A percentile compares a stretch with the other conserved stretches of the same genome.
Evolutionary conservation across 2,113 vertebrate genomes (phyloP).

Genomic region (Zosterops pallidus): DNA sequence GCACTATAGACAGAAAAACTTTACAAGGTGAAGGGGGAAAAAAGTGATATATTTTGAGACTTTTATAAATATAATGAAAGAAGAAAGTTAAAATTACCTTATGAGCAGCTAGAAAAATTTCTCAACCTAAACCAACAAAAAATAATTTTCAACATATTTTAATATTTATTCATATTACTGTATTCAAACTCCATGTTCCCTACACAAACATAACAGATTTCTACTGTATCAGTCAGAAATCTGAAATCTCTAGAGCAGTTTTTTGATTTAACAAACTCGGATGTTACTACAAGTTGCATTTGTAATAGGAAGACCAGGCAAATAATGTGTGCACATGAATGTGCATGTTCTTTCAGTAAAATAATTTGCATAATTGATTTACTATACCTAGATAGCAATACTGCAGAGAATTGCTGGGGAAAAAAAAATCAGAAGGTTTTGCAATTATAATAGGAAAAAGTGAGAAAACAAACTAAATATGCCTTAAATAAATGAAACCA

Average conservation of each 20-base stretch:
- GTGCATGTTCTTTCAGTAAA: neutral
- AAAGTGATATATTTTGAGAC: neutral
- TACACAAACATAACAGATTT: neutral
- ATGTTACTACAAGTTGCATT: neutral
- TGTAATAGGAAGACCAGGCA: neutral
- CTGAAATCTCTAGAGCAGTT: neutral
- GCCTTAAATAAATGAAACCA: neutral
- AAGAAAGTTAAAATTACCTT: neutral
- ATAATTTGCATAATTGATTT: neutral
- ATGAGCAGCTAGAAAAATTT: neutral
- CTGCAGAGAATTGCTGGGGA: neutral
- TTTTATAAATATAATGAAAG: neutral
- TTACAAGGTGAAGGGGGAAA: neutral
- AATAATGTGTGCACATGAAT: neutral
- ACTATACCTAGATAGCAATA: neutral
- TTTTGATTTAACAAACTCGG: neutral
- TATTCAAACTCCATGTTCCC: neutral
- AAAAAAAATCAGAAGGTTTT: neutral
- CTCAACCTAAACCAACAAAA: neutral
- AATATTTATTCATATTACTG: neutral
- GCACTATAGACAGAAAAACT: neutral
- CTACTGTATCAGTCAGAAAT: neutral
- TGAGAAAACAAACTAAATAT: constrained; percentile 1
- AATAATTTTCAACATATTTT: neutral
- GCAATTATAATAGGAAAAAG: neutral